Percentiles rank a stretch among this genome's conserved stretches.
phyloP scores from a whole-genome alignment of 2,797 vertebrate genomes.

The Coluber constrictor region DNA sequence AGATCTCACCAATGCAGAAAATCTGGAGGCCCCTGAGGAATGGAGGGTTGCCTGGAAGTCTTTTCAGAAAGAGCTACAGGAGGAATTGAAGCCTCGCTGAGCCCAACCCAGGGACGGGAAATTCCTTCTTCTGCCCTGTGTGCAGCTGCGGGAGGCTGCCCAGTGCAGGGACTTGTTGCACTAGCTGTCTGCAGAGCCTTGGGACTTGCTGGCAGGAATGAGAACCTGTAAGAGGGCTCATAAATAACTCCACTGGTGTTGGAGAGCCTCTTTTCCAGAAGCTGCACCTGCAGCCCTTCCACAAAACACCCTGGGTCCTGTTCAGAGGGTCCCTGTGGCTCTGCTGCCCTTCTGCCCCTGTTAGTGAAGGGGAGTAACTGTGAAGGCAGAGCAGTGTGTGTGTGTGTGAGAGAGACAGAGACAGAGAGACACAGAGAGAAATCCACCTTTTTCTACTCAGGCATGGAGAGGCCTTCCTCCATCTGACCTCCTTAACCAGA shows the following conservation, averaged over 20 bases:
- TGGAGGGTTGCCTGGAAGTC: neutral
- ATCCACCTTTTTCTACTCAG: neutral
- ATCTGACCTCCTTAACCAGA: neutral
- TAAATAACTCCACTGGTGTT: accelerated
- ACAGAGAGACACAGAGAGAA: neutral
- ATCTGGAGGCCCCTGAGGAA: neutral
- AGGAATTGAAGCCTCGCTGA: neutral
- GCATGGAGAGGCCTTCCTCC: neutral
- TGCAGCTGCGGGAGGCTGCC: neutral
- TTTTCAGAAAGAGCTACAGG: neutral
- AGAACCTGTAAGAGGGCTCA: neutral
- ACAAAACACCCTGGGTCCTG: neutral
- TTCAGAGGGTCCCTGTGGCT: neutral
- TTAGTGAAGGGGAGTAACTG: neutral
- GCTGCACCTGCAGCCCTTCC: neutral
- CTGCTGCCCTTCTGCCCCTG: neutral
- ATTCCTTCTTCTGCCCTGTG: neutral
- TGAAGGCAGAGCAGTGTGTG: neutral
- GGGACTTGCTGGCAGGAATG: neutral
- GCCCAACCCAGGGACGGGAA: neutral
- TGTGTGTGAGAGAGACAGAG: too few species aligned
- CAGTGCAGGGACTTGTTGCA: neutral
- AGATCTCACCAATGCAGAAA: constrained; percentile 21
- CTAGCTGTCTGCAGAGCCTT: neutral
- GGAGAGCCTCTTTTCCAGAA: neutral